Evolutionary conservation across 2,888 invertebrate genomes (phyloP).

Genomic region (Torymus auratus): DNA sequence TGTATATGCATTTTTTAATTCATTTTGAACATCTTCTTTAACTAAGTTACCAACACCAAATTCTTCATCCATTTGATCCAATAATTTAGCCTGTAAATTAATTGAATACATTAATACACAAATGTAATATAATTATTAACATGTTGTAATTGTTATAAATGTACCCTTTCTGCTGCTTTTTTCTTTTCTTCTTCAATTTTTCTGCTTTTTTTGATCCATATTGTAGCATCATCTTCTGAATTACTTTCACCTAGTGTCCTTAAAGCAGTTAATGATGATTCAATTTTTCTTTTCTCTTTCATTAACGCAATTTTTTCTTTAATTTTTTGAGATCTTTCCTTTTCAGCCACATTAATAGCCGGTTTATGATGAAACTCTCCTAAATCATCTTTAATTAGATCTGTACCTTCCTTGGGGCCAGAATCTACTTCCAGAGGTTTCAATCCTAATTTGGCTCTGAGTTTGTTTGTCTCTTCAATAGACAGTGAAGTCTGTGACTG

Average conservation of each 20-base stretch:
- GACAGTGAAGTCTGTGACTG: constrained; percentile 82
- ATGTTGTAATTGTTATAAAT: constrained; percentile 61
- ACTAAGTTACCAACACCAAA: constrained; percentile 93
- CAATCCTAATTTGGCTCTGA: constrained; percentile 94
- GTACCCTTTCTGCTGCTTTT: constrained; percentile 89
- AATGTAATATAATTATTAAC: not conserved
- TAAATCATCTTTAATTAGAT: constrained; percentile 78
- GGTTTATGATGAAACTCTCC: constrained; percentile 94
- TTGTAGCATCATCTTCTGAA: constrained; percentile 84
- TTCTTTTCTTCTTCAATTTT: constrained; percentile 87
- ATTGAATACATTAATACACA: constrained; percentile 15
- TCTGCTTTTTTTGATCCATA: constrained; percentile 91
- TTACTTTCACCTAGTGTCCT: constrained; percentile 85
- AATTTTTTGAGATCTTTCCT: constrained; percentile 88
- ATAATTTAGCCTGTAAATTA: constrained; percentile 86
- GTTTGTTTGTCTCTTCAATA: constrained; percentile 90
- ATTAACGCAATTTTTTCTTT: constrained; percentile 87
- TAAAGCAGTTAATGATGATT: constrained; percentile 81
- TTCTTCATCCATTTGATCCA: constrained; percentile 96
- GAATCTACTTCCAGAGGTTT: constrained; percentile 89
- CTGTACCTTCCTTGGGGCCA: constrained; percentile 63
- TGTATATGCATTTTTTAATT: constrained; percentile 82
- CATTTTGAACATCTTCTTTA: constrained; percentile 84
- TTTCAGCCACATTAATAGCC: constrained; percentile 85
- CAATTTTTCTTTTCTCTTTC: constrained; percentile 88